Evolutionary conservation across 1,140 invertebrate genomes (phyloP).

Genomic region (Lamellibrachia luymesi): DNA sequence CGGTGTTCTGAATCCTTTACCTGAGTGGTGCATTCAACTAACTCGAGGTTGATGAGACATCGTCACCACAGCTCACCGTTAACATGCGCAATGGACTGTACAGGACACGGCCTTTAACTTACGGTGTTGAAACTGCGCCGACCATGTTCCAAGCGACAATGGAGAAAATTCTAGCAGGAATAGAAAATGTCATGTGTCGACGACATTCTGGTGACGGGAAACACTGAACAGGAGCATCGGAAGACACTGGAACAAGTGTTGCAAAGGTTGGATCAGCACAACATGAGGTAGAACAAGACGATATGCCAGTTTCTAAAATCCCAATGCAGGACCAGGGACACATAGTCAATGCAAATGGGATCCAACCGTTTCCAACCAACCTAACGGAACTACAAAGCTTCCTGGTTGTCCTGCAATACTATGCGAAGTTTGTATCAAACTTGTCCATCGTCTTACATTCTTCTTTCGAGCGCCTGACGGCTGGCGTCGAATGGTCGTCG

Average conservation of each 20-base stretch:
- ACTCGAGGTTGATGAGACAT: conserved; percentile 11
- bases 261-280: conserved; percentile 13
- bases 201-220: conserved; percentile 15
- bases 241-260: conserved; percentile 16
- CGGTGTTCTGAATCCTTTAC: not conserved
- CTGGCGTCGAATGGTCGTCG: conserved; percentile 9
- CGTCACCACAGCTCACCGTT: not conserved
- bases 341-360: conserved; percentile 12
- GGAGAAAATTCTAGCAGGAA: not conserved
- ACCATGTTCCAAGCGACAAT: not conserved
- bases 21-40: conserved; percentile 18
- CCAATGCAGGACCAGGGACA: not conserved
- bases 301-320: conserved; percentile 4
- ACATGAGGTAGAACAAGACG: conserved; percentile 11
- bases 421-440: not conserved
- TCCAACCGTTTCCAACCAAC: conserved; percentile 5
- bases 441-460: conserved; percentile 8
- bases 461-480: not conserved
- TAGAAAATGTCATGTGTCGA: conserved; percentile 7
- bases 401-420: conserved; percentile 7
- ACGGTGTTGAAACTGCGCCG: not conserved
- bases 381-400: conserved; percentile 6
- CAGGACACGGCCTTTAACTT: not conserved
- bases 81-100: not conserved
- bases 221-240: conserved; percentile 8